Base-by-base conservation (phyloP, 2,888 invertebrate genomes). In the Exephanes ischioxanthus region DNA sequence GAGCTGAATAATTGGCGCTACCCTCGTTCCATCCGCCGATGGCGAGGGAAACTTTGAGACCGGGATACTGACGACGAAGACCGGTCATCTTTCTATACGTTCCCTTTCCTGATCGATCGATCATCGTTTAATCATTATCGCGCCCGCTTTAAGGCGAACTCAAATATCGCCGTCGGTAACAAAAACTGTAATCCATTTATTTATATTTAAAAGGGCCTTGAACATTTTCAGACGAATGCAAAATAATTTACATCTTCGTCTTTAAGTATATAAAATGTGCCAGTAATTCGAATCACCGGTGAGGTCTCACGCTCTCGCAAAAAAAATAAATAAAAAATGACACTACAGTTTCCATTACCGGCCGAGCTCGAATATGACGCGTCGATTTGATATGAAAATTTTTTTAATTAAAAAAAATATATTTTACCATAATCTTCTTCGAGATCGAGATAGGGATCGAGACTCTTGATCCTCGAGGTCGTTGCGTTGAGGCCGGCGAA, bases 1-100 rank as follows among this genome's bases (percentile, higher is more conserved):
- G 94, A 55, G 94, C 94, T 19, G 97, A 97, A 92, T 96, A 97
- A 88, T 96, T 96, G 4, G 94, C 92, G 0, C 98, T 98, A 0
- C 98, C 98, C 92, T 98, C 98, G 92, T 98, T 98, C 98, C 98
- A 98, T 0, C 98, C 98, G 0, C 98, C 98, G 55, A 98, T 97
- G 0, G 98, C 98, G 14, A 98, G 93, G 2, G 96, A 96, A 4
- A 97, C 96, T 91, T 95, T 95, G 66, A 98, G 93, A 89, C 97
- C 96, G 0, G 97, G 97, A 93, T 97, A 96, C 14, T 95, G 94
- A 68, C 95, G 93, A 89, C 97, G 97, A 0, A 98, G 92, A 0
- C 94, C 94, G 0, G 97, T 97, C 80, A 97, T 94, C 19, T 96
- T 95, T 87, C 96, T 96, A 93, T 96, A 97, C 14, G 93, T 93